A percentile compares a stretch with the other conserved stretches of the same genome.
Evolutionary conservation across 1,140 invertebrate species (phyloP).

Genomic region (Sogatella furcifera): DNA sequence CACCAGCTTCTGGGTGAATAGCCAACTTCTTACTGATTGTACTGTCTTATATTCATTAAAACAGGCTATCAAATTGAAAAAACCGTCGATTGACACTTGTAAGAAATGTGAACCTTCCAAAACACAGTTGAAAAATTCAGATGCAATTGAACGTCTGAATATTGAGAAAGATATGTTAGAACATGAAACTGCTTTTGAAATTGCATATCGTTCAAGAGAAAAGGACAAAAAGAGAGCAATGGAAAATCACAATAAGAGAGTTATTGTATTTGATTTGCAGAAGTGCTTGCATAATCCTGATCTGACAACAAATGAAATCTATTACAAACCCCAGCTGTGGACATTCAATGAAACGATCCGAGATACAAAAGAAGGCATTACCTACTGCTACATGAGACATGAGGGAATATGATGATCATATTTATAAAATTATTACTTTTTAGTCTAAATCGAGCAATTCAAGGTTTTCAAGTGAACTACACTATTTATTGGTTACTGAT

Average conservation of each 20-base stretch:
- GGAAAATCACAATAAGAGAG: background rate
- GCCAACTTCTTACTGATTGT: too few species aligned
- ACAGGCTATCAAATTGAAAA: background rate
- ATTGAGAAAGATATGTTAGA: background rate
- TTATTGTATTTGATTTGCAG: background rate
- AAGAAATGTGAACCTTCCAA: background rate
- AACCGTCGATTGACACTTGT: background rate
- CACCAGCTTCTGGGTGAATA: too few species aligned
- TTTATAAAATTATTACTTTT: too few species aligned
- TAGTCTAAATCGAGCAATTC: too few species aligned
- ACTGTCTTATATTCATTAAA: too few species aligned
- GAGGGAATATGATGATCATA: too few species aligned
- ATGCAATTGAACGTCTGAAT: too few species aligned
- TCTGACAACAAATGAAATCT: background rate
- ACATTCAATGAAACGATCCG: background rate
- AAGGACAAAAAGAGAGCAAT: background rate
- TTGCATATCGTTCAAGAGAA: background rate
- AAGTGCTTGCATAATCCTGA: background rate
- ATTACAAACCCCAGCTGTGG: background rate
- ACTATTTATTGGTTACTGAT: too few species aligned
- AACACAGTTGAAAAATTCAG: background rate
- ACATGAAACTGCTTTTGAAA: background rate
- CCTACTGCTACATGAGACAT: background rate
- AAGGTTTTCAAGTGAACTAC: too few species aligned
- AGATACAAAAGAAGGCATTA: background rate